Conservation (phyloP, 1,140 invertebrate genomes). For the Drosophila grimshawi region DNA sequence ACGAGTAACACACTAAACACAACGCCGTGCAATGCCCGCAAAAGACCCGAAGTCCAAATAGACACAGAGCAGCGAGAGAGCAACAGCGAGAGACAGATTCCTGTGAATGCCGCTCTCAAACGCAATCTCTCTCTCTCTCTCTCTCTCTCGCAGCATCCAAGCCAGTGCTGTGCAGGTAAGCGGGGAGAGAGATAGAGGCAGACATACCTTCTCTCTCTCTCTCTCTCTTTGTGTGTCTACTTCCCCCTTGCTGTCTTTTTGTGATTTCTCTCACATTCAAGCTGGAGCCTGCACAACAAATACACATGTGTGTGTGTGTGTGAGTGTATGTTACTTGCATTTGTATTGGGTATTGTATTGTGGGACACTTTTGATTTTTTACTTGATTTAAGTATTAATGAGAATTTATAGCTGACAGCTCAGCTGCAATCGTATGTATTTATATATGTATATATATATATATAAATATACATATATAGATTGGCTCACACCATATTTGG, state of each 20-base stretch:
- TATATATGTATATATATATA: background rate
- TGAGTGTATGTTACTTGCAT: constrained; percentile 10
- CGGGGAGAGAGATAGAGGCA: background rate
- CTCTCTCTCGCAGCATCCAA: background rate
- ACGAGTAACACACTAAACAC: constrained; percentile 63
- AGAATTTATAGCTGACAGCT: constrained; percentile 52
- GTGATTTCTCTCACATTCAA: constrained; percentile 35
- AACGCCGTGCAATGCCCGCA: constrained; percentile 73
- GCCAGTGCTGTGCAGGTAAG: constrained; percentile 1
- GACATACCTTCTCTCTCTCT: background rate
- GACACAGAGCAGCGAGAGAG: background rate
- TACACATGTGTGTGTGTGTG: background rate
- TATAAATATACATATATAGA: constrained; percentile 4
- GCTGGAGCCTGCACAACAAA: constrained; percentile 69
- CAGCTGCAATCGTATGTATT: background rate
- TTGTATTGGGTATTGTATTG: constrained; percentile 68
- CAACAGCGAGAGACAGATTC: background rate
- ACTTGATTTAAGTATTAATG: constrained; percentile 69
- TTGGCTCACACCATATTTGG: background rate
- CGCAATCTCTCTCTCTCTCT: constrained; percentile 2
- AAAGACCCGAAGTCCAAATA: constrained; percentile 45
- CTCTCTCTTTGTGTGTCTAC: constrained; percentile 40
- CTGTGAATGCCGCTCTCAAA: background rate
- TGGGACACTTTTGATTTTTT: constrained; percentile 73
- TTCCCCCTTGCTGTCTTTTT: constrained; percentile 33